Percentiles rank a stretch among this genome's conserved stretches.
Conservation (phyloP, 2,113 vertebrate genomes). For the Emydocephalus ijimae region DNA sequence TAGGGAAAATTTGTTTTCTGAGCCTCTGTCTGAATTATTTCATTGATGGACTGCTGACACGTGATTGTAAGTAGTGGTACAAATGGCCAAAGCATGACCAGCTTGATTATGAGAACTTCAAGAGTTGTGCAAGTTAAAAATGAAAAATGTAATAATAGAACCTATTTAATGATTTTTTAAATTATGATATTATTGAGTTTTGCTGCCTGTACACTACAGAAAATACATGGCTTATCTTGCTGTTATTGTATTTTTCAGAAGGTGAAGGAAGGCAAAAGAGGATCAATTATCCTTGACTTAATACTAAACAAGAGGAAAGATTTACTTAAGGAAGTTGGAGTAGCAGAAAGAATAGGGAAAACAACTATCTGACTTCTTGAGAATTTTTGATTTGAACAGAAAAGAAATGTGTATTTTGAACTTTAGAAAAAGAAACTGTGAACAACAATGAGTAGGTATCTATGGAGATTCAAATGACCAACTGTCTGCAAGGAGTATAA, state of each 20-base stretch:
- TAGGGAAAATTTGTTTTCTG: background rate
- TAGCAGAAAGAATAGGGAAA: background rate
- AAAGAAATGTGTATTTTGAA: background rate
- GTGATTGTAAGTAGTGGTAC: background rate
- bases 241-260: background rate
- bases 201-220: background rate
- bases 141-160: background rate
- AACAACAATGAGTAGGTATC: background rate
- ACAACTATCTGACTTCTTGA: background rate
- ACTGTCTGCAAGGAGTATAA: too few species aligned
- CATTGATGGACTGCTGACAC: background rate
- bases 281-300: background rate
- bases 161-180: background rate
- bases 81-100: background rate
- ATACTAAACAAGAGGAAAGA: background rate
- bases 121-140: background rate
- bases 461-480: too few species aligned
- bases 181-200: background rate
- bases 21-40: background rate
- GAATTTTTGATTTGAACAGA: background rate
- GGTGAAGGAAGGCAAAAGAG: background rate
- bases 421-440: background rate
- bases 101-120: background rate
- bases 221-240: background rate
- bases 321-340: background rate